Base-by-base conservation (phyloP, 2,113 vertebrate species). In the Micronycteris hirsuta region DNA sequence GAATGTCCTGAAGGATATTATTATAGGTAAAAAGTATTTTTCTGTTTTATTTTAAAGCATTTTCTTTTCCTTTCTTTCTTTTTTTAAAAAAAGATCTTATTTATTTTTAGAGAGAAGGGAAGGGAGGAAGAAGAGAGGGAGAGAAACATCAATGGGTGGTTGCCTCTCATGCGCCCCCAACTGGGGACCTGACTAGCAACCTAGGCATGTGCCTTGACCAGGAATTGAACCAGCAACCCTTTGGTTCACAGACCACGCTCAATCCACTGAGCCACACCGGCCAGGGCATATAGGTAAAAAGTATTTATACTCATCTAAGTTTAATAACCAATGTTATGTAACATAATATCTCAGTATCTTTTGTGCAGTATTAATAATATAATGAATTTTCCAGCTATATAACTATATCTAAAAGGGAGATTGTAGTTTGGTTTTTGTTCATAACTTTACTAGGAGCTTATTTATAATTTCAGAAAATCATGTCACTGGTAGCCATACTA, bases 391-490 rank as follows among this genome's bases (percentile, higher is more conserved):
- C 17, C 26, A 83, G 36, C 1, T 47, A 43, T 45, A 49, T 20
- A 90, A 52, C 9, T 71, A 11, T 5, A 5, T 93, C 11, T 80
- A 47, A 87, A 84, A 90, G 84, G 7, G 13, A 88, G 11, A 67
- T 31, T 58, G 2, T n/a, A 77, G 10, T 73, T 74, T 33, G 15
- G 1, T 20, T 92, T 96, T 94, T 83, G 24, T 83, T 92, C 19
- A 45, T 24, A 94, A 84, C 19, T 85, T 88, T 82, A 68, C 6
- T 3, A n/a, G 65, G 28, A 91, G 17, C 67, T 77, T 71, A 12
- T 88, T 91, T 67, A 68, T 47, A 76, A 70, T 89, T 90, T 86
- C 41, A 92, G 33, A 89, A 77, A 84, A 90, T 58, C 73, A 31
- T 73, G 36, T 91, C 67, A 47, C 20, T 77, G 7, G 10, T 70